A percentile compares a stretch with the other conserved stretches of the same genome.
Evolutionary conservation across 2,113 vertebrate genomes (phyloP).

Genomic region (Tetrao urogallus): DNA sequence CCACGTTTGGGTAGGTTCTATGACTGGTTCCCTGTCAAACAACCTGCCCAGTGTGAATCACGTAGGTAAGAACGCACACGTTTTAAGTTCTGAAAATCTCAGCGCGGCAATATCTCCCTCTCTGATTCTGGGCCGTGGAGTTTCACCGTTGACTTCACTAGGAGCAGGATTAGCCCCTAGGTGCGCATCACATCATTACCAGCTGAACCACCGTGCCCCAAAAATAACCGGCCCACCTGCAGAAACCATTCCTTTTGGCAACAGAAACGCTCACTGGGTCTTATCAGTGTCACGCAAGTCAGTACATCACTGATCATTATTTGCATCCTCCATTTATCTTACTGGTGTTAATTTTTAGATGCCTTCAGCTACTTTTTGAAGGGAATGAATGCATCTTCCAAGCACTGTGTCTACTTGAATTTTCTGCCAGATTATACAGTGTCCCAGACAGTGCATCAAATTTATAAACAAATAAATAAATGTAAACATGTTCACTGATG

Average conservation of each 20-base stretch:
- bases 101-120: background rate
- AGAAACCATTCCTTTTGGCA: slow-evolving; percentile 1
- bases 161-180: background rate
- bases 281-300: background rate
- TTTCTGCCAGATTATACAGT: slow-evolving; percentile 27
- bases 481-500: background rate
- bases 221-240: background rate
- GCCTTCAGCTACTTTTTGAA: background rate
- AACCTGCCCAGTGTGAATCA: background rate
- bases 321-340: background rate
- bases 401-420: background rate
- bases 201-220: background rate
- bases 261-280: background rate
- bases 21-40: rapidly evolving
- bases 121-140: background rate
- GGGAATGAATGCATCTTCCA: background rate
- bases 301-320: background rate
- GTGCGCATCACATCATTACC: background rate
- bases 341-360: slow-evolving; percentile 7
- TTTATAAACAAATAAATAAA: slow-evolving; percentile 16
- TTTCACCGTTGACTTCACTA: background rate
- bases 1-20: background rate
- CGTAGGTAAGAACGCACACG: background rate
- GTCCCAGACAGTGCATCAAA: slow-evolving; percentile 22
- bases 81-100: background rate